phyloP scores from a whole-genome alignment of 2,888 invertebrate species.

The Tetrapedia diversipes region DNA sequence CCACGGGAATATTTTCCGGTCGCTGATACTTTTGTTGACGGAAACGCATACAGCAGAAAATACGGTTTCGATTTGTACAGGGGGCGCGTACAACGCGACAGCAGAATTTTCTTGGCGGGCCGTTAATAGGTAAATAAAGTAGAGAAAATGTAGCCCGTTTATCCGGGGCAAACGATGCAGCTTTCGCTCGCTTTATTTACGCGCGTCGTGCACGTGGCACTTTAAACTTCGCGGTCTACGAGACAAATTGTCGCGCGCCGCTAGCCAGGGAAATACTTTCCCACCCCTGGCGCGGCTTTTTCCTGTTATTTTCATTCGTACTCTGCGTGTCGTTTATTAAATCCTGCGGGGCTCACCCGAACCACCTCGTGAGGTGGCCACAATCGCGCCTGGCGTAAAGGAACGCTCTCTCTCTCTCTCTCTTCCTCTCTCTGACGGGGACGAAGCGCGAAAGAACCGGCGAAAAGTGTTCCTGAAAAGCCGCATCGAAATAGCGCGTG shows the following conservation, averaged over 20 bases:
- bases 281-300: neutral
- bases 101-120: neutral
- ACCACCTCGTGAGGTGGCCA: neutral
- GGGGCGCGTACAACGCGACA: neutral
- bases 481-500: constrained; percentile 4
- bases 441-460: neutral
- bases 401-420: neutral
- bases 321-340: constrained; percentile 43
- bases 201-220: constrained; percentile 42
- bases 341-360: constrained; percentile 19
- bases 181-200: constrained; percentile 39
- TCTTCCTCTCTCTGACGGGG: too few species aligned
- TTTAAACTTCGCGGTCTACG: constrained; percentile 43
- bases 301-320: constrained; percentile 19
- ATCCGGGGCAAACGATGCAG: constrained; percentile 1
- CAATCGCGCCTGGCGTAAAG: constrained; percentile 12
- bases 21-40: too few species aligned
- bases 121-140: constrained; percentile 19
- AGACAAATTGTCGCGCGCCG: constrained; percentile 45
- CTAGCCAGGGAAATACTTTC: constrained; percentile 16
- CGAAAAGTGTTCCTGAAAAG: neutral
- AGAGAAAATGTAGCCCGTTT: constrained; percentile 29
- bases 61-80: neutral
- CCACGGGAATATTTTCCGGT: too few species aligned
- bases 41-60: too few species aligned